Evolutionary conservation across 2,797 vertebrate species (phyloP).

Genomic region (Clarias pachynema): DNA sequence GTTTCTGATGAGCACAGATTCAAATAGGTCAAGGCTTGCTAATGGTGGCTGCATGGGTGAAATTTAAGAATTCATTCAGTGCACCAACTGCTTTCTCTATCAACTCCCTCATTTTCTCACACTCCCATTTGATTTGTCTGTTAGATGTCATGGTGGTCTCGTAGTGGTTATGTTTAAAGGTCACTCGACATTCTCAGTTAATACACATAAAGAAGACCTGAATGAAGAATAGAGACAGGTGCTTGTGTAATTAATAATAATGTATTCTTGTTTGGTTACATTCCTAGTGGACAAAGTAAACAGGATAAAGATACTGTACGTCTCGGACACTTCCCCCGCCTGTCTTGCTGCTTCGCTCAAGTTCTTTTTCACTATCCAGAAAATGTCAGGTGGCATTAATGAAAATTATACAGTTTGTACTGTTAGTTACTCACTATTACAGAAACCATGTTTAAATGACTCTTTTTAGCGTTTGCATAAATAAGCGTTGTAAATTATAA

Average conservation of each 20-base stretch:
- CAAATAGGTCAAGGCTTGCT: slow-evolving; percentile 62
- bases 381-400: background rate
- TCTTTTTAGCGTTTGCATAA: background rate
- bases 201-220: background rate
- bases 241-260: background rate
- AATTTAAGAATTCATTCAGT: slow-evolving; percentile 55
- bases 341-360: background rate
- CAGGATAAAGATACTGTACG: background rate
- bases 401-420: background rate
- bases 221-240: slow-evolving; percentile 39
- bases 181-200: slow-evolving; percentile 13
- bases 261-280: background rate
- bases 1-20: slow-evolving; percentile 68
- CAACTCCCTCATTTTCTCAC: slow-evolving; percentile 21
- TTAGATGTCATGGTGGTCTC: slow-evolving; percentile 20
- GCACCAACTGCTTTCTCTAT: background rate
- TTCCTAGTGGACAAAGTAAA: background rate
- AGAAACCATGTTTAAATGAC: background rate
- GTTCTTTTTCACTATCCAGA: background rate
- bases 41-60: slow-evolving; percentile 68
- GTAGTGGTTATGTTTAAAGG: slow-evolving; percentile 34
- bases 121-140: slow-evolving; percentile 16
- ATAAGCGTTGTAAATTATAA: too few relatives aligned
- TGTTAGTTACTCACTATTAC: background rate
- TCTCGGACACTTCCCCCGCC: background rate